A percentile compares a stretch with the other conserved stretches of the same genome.
Conservation (phyloP, 2,888 invertebrate genomes). For the Parnassius glacialis region DNA sequence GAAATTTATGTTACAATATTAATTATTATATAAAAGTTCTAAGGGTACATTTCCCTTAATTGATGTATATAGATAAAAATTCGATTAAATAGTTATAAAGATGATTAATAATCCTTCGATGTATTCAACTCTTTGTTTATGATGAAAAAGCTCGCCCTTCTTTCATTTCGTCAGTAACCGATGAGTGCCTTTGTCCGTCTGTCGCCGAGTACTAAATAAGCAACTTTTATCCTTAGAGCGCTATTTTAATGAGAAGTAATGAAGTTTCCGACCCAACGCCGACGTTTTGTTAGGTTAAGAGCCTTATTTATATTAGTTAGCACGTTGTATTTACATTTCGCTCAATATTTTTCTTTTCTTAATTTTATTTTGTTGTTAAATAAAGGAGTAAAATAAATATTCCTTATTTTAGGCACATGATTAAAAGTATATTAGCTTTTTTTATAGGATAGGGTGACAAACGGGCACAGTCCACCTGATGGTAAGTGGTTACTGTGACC, state of each 20-base stretch:
- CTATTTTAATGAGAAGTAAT: conserved; percentile 77
- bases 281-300: conserved; percentile 72
- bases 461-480: too few species aligned
- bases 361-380: conserved; percentile 15
- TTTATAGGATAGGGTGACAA: too few species aligned
- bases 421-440: conserved; percentile 14
- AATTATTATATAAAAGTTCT: too few species aligned
- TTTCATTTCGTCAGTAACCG: conserved; percentile 46
- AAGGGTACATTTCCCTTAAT: too few species aligned
- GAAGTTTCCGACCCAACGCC: conserved; percentile 61
- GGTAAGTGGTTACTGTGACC: too few species aligned
- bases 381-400: conserved; percentile 10
- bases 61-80: too few species aligned
- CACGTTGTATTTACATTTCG: conserved; percentile 57
- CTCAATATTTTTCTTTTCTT: conserved; percentile 34
- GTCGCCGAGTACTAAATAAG: conserved; percentile 71
- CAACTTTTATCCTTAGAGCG: conserved; percentile 68
- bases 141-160: conserved; percentile 47
- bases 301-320: conserved; percentile 76
- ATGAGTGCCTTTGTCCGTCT: conserved; percentile 65
- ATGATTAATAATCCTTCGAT: too few species aligned
- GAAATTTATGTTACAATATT: too few species aligned
- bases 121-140: conserved; percentile 36
- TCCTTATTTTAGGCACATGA: conserved; percentile 9
- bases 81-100: too few species aligned